phyloP scores from a whole-genome alignment of 2,888 invertebrate genomes.

The Sylvicola cinctus region DNA sequence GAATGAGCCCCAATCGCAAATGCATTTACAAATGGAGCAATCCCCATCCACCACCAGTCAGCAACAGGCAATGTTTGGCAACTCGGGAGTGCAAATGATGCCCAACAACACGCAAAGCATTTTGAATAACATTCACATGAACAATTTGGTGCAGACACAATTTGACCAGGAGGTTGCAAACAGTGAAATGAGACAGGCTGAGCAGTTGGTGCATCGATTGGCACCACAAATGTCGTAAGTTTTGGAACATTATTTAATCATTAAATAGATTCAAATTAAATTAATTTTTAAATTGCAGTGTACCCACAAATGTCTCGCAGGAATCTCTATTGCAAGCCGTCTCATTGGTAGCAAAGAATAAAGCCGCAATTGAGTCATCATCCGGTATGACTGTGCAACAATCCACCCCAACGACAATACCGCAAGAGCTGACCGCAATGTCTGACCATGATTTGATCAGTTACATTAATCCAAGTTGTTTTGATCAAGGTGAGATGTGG shows the following conservation, averaged over 20 bases:
- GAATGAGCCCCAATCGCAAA: too few relatives aligned
- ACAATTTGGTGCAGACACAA: slow-evolving; percentile 15
- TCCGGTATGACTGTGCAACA: slow-evolving; percentile 10
- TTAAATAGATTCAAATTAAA: too few relatives aligned
- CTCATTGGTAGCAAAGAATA: slow-evolving; percentile 20
- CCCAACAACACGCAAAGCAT: slow-evolving; percentile 4
- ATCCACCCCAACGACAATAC: slow-evolving; percentile 28
- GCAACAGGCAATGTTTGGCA: too few relatives aligned
- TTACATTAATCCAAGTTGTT: slow-evolving; percentile 76
- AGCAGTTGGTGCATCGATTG: too few relatives aligned
- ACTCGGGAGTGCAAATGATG: too few relatives aligned
- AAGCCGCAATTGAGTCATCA: slow-evolving; percentile 14
- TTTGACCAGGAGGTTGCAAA: slow-evolving; percentile 14
- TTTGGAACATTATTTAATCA: too few relatives aligned
- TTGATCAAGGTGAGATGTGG: slow-evolving; percentile 54
- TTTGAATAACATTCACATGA: slow-evolving; percentile 7
- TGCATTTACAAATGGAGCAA: too few relatives aligned
- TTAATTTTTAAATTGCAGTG: too few relatives aligned
- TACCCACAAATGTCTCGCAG: too few relatives aligned
- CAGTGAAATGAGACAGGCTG: not conserved
- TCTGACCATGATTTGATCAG: slow-evolving; percentile 73
- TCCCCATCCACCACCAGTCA: slow-evolving; percentile 6
- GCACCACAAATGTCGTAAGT: too few relatives aligned
- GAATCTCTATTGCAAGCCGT: slow-evolving; percentile 23
- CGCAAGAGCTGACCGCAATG: slow-evolving; percentile 58